A percentile compares a stretch with the other conserved stretches of the same genome.
phyloP scores from a whole-genome alignment of 2,113 vertebrate species.

The Sander lucioperca region DNA sequence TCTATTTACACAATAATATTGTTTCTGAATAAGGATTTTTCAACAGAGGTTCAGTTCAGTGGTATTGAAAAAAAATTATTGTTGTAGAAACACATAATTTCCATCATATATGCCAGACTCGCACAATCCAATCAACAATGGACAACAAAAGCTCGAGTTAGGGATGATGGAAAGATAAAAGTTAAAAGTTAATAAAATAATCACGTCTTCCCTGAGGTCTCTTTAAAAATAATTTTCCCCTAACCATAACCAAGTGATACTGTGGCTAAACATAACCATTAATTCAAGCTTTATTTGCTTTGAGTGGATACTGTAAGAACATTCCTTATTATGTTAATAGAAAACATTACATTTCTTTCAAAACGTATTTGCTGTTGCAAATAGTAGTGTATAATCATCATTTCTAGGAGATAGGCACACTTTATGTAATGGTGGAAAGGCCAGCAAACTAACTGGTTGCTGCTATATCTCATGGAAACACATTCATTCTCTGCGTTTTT shows the following conservation, averaged over 20 bases:
- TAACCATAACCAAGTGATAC: neutral
- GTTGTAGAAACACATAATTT: neutral
- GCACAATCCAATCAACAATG: neutral
- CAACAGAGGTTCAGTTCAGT: neutral
- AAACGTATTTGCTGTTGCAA: neutral
- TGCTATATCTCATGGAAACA: neutral
- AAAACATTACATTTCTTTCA: neutral
- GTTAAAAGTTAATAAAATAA: neutral
- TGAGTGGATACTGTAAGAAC: neutral
- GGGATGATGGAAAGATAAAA: neutral
- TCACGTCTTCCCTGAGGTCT: neutral
- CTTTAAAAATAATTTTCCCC: neutral
- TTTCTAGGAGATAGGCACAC: neutral
- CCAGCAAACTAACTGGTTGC: neutral
- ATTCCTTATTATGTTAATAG: neutral
- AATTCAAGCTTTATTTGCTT: neutral
- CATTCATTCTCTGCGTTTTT: neutral
- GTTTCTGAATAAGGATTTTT: neutral
- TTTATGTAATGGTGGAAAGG: neutral
- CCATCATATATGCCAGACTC: neutral
- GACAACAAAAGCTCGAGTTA: neutral
- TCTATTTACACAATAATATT: neutral
- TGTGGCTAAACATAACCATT: neutral
- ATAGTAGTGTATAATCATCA: neutral
- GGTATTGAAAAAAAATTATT: neutral